phyloP scores from a whole-genome alignment of 2,888 invertebrate genomes.

The Cheiracanthium punctorium region DNA sequence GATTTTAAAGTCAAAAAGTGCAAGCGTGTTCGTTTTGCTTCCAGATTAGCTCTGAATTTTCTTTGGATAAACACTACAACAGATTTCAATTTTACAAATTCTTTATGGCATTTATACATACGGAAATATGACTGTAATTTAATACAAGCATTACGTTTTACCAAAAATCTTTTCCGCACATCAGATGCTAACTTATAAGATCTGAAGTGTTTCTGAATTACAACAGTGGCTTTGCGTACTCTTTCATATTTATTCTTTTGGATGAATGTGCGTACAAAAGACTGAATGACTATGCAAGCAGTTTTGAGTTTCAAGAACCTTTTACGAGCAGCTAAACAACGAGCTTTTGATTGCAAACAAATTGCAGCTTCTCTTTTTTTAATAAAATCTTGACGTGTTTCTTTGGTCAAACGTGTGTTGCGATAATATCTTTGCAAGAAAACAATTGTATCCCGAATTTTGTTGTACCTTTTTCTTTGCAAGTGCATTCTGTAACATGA shows the following conservation, averaged over 20 bases:
- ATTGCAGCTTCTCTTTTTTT: background rate
- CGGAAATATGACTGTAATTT: conserved; percentile 17
- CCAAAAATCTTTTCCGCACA: background rate
- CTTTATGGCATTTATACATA: background rate
- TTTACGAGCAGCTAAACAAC: background rate
- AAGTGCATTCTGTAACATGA: background rate
- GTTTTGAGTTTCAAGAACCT: background rate
- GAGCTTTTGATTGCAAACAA: background rate
- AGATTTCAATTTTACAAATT: background rate
- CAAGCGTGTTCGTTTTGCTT: background rate
- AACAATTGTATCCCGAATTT: background rate
- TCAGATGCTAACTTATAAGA: background rate
- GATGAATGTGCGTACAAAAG: conserved; percentile 3
- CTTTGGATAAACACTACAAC: background rate
- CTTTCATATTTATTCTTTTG: background rate
- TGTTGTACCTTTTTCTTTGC: background rate
- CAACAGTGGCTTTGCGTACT: background rate
- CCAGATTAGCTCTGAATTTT: background rate
- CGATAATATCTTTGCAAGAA: background rate
- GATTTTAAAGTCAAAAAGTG: background rate
- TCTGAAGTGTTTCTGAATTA: conserved; percentile 14
- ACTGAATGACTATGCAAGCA: conserved; percentile 14
- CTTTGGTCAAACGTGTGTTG: background rate
- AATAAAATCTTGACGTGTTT: background rate
- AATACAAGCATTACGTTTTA: background rate